Evolutionary conservation across 2,888 invertebrate species (phyloP).

Genomic region (Volucella zonaria): DNA sequence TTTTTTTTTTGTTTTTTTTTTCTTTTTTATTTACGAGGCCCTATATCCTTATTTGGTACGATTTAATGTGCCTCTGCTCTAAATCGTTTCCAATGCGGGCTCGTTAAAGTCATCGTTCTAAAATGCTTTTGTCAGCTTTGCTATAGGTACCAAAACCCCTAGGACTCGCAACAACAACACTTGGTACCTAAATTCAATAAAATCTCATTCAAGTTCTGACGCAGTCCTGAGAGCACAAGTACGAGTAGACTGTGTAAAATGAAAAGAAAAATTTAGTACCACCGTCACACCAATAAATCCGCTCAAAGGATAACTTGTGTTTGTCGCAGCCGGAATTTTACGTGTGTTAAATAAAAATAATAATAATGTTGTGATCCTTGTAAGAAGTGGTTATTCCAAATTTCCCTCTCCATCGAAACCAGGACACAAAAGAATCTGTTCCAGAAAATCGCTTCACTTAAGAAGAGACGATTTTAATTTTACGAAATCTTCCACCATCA

Average conservation of each 20-base stretch:
- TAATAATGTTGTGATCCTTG: not conserved
- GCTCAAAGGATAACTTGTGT: constrained; percentile 46
- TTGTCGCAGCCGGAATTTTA: constrained; percentile 13
- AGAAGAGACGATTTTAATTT: constrained; percentile 26
- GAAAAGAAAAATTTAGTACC: not conserved
- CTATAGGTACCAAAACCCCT: not conserved
- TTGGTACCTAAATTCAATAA: constrained; percentile 26
- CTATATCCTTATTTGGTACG: constrained; percentile 27
- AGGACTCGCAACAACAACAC: not conserved
- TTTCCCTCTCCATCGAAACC: not conserved
- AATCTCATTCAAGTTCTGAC: constrained; percentile 30
- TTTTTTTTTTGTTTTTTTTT: not conserved
- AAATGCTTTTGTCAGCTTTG: constrained; percentile 43
- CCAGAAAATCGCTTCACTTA: not conserved
- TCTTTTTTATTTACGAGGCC: constrained; percentile 17
- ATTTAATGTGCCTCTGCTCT: constrained; percentile 33
- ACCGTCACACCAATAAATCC: constrained; percentile 34
- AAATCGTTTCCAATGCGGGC: constrained; percentile 24
- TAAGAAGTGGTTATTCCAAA: not conserved
- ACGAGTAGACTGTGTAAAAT: not conserved
- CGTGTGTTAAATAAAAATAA: constrained; percentile 21
- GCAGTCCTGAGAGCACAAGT: constrained; percentile 2
- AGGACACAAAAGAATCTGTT: not conserved
- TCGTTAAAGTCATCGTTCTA: constrained; percentile 14
- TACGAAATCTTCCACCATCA: not conserved